Evolutionary conservation across 1,140 invertebrate species (phyloP).

Genomic region (Globodera ellingtonae): DNA sequence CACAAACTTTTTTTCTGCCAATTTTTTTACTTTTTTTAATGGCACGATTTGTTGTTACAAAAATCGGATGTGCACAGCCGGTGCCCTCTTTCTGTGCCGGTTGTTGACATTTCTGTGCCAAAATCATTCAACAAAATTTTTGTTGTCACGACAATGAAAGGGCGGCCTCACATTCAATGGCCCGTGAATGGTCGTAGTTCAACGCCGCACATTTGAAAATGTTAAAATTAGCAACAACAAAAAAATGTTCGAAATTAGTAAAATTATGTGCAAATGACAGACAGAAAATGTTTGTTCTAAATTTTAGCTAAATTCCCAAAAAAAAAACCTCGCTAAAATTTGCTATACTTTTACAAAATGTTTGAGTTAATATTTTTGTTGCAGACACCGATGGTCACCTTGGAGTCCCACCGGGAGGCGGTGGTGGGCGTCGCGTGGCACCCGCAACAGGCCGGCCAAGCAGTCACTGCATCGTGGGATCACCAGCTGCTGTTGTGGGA

Average conservation of each 20-base stretch:
- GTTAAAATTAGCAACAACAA: conserved; percentile 4
- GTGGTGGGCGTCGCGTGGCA: conserved; percentile 83
- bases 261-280: too few relatives aligned
- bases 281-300: too few relatives aligned
- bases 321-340: not conserved
- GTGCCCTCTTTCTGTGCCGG: not conserved
- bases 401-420: conserved; percentile 88
- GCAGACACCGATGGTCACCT: conserved; percentile 80
- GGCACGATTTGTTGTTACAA: too few relatives aligned
- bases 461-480: conserved; percentile 88
- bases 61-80: too few relatives aligned
- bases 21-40: too few relatives aligned
- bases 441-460: conserved; percentile 69
- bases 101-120: not conserved
- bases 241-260: too few relatives aligned
- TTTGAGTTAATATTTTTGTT: not conserved
- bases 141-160: not conserved
- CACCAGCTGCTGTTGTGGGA: conserved; percentile 94
- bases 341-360: not conserved
- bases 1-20: too few relatives aligned
- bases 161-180: not conserved
- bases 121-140: not conserved
- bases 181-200: not conserved
- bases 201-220: not conserved
- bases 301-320: too few relatives aligned